A percentile compares a stretch with the other conserved stretches of the same genome.
Conservation (phyloP, 2,797 vertebrate species). For the Microctenopoma stevenorrisi region DNA sequence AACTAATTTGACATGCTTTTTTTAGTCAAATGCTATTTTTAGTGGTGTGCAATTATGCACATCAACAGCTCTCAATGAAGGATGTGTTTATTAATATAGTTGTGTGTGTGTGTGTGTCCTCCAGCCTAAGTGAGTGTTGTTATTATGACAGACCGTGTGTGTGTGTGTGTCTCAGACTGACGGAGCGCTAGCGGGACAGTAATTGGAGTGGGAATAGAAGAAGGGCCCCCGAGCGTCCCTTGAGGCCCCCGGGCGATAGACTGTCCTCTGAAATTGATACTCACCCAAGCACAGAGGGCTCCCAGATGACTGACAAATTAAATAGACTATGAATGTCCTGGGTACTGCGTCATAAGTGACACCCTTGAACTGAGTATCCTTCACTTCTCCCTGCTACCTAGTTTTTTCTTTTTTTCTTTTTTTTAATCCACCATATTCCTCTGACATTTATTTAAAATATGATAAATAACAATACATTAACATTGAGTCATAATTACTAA, state of each 20-base stretch:
- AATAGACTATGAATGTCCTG: conserved; percentile 58
- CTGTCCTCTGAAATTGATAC: conserved; percentile 66
- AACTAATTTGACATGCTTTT: conserved; percentile 15
- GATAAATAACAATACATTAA: background rate
- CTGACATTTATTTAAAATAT: background rate
- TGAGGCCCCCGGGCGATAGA: conserved; percentile 54
- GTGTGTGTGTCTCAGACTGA: background rate
- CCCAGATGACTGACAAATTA: conserved; percentile 55
- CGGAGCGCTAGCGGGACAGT: conserved; percentile 49
- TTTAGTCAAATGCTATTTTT: conserved; percentile 48
- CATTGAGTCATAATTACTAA: background rate
- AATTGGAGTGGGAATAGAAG: conserved; percentile 72
- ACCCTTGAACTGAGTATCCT: conserved; percentile 44
- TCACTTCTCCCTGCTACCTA: conserved; percentile 20
- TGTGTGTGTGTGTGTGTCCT: conserved; percentile 34
- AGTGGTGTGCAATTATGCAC: conserved; percentile 52
- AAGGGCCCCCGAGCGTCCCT: conserved; percentile 58
- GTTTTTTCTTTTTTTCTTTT: background rate
- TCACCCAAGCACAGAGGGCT: conserved; percentile 26
- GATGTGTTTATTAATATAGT: conserved; percentile 49
- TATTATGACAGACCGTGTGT: conserved; percentile 13
- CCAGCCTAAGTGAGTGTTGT: conserved; percentile 22
- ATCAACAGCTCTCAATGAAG: conserved; percentile 39
- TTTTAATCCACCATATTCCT: background rate
- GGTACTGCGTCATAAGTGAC: conserved; percentile 48